Conservation (phyloP, 2,113 vertebrate genomes). For the Genyomyrus donnyi region DNA sequence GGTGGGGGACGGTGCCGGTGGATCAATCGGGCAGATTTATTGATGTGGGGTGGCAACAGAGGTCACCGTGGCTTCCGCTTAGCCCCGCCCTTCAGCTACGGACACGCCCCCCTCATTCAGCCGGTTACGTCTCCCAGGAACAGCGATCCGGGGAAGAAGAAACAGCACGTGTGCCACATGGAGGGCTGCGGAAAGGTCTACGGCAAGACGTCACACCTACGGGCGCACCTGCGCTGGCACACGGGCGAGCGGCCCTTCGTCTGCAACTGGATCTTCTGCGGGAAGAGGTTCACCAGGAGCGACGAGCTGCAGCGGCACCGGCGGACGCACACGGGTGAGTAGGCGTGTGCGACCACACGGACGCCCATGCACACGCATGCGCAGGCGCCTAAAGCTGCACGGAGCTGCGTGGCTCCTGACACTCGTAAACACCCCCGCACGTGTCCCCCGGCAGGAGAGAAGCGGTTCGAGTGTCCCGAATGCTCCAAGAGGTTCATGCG, state of each 20-base stretch:
- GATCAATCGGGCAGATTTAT: background rate
- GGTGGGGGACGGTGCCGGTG: background rate
- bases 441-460: conserved; percentile 73
- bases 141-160: conserved; percentile 94
- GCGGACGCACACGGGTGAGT: conserved; percentile 89
- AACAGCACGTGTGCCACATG: conserved; percentile 98
- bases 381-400: background rate
- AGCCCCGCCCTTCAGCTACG: background rate
- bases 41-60: background rate
- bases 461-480: conserved; percentile 94
- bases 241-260: conserved; percentile 95
- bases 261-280: conserved; percentile 98
- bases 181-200: conserved; percentile 98
- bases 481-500: conserved; percentile 98
- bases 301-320: conserved; percentile 96
- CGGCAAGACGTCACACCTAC: conserved; percentile 94
- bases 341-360: background rate
- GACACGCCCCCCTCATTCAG: background rate
- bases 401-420: background rate
- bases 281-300: conserved; percentile 91
- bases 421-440: background rate
- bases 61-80: background rate
- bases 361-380: background rate
- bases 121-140: conserved; percentile 58
- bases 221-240: conserved; percentile 98